Evolutionary conservation across 2,797 vertebrate genomes (phyloP).

Genomic region (Eleutherodactylus coqui): DNA sequence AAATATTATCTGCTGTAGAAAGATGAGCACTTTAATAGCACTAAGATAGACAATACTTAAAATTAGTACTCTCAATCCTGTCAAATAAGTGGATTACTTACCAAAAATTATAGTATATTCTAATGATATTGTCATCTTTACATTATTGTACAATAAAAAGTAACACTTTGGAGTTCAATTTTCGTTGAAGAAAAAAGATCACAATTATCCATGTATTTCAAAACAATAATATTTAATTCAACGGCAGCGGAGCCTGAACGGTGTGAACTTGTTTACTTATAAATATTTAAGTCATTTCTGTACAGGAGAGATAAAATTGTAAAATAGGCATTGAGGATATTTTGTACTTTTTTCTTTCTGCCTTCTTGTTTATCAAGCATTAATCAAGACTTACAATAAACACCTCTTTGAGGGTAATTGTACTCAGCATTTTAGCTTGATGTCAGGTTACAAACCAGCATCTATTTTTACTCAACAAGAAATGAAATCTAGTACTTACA

Average conservation of each 20-base stretch:
- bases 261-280: slow-evolving; percentile 33
- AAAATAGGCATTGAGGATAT: slow-evolving; percentile 9
- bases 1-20: background rate
- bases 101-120: background rate
- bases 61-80: background rate
- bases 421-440: slow-evolving; percentile 19
- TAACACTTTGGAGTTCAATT: background rate
- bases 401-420: slow-evolving; percentile 5
- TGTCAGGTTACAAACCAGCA: slow-evolving; percentile 34
- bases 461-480: background rate
- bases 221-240: background rate
- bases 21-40: background rate
- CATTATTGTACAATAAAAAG: background rate
- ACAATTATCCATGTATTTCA: background rate
- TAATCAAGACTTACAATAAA: slow-evolving; percentile 19
- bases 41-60: too few relatives aligned
- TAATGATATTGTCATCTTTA: background rate
- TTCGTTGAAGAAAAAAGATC: background rate
- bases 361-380: slow-evolving; percentile 32
- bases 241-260: background rate
- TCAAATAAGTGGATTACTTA: background rate
- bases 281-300: slow-evolving; percentile 45
- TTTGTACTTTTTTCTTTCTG: background rate
- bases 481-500: background rate
- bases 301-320: slow-evolving; percentile 42